These are phyloP conservation scores for Mythimna impura DNA, from an alignment of 2,888 invertebrate species.

Conservation along the genomic window DNA sequence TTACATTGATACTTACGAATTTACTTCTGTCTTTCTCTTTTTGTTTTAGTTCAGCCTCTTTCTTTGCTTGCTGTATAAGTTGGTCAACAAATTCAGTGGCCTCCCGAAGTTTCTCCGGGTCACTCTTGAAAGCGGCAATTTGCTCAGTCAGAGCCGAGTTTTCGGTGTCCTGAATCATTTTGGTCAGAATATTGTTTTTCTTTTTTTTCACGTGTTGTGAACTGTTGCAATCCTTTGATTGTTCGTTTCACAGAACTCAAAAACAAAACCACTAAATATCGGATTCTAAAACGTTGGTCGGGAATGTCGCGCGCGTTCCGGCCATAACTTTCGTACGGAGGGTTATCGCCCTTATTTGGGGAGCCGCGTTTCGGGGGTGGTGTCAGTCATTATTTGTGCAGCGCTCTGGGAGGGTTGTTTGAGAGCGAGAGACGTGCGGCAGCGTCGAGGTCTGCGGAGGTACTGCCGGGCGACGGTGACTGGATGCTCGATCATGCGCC, in stretches of 20 bases:
- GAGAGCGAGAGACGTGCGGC: conserved; percentile 70
- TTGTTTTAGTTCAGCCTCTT: conserved; percentile 90
- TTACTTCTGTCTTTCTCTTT: conserved; percentile 91
- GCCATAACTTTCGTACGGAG: conserved; percentile 67
- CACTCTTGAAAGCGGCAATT: conserved; percentile 90
- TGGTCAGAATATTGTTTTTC: conserved; percentile 52
- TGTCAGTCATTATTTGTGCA: conserved; percentile 75
- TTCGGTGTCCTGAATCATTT: conserved; percentile 85
- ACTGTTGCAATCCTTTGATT: conserved; percentile 55
- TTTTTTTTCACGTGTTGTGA: conserved; percentile 52
- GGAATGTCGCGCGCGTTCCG: conserved; percentile 43
- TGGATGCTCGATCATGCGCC: conserved; percentile 86
- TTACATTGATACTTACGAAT: conserved; percentile 90
- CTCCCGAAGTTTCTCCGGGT: conserved; percentile 90
- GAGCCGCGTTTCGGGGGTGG: conserved; percentile 69
- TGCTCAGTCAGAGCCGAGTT: conserved; percentile 83
- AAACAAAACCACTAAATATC: conserved; percentile 65
- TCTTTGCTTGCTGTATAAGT: conserved; percentile 91
- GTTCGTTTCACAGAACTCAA: conserved; percentile 70
- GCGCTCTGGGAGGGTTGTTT: conserved; percentile 52
- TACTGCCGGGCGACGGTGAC: conserved; percentile 76
- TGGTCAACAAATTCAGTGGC: conserved; percentile 91
- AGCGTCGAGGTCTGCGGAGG: conserved; percentile 72
- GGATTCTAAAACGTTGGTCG: conserved; percentile 52
- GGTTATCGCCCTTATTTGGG: conserved; percentile 66